A percentile compares a stretch with the other conserved stretches of the same genome.
Conservation (phyloP, 2,888 invertebrate species). For the Nemotelus nigrinus region DNA sequence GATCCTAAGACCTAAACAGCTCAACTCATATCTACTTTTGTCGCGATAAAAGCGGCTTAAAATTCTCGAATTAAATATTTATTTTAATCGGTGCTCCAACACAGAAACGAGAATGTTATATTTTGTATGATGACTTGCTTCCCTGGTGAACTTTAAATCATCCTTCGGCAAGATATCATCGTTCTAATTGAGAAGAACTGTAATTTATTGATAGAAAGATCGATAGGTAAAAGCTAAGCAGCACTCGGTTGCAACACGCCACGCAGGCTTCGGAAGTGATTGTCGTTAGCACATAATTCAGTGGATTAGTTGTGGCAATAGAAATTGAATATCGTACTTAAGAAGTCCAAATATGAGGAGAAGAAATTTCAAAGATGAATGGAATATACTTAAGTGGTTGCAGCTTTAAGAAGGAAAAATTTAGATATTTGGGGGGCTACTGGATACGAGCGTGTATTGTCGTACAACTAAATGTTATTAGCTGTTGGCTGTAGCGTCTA, state of each 20-base stretch:
- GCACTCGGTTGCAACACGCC: background rate
- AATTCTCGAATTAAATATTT: conserved; percentile 30
- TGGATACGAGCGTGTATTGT: conserved; percentile 10
- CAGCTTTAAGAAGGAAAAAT: background rate
- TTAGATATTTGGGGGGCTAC: conserved; percentile 15
- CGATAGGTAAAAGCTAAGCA: conserved; percentile 29
- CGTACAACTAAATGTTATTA: background rate
- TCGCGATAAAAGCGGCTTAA: conserved; percentile 42
- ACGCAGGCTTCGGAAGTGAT: conserved; percentile 1
- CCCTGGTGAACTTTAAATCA: background rate
- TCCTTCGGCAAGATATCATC: conserved; percentile 7
- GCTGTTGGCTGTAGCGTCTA: background rate
- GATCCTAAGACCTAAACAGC: conserved; percentile 3
- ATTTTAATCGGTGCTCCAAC: conserved; percentile 22
- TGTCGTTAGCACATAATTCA: conserved; percentile 37
- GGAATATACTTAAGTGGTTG: conserved; percentile 2
- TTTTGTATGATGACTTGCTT: conserved; percentile 27
- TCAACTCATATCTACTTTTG: conserved; percentile 34
- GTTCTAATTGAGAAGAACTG: conserved; percentile 30
- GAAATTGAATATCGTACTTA: background rate
- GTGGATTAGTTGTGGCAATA: conserved; percentile 19
- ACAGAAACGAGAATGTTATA: conserved; percentile 5
- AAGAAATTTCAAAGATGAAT: conserved; percentile 20
- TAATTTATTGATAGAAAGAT: conserved; percentile 34
- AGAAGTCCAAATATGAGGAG: background rate